Base-by-base conservation (phyloP, 2,797 vertebrate species). In the Neomorphus geoffroyi region DNA sequence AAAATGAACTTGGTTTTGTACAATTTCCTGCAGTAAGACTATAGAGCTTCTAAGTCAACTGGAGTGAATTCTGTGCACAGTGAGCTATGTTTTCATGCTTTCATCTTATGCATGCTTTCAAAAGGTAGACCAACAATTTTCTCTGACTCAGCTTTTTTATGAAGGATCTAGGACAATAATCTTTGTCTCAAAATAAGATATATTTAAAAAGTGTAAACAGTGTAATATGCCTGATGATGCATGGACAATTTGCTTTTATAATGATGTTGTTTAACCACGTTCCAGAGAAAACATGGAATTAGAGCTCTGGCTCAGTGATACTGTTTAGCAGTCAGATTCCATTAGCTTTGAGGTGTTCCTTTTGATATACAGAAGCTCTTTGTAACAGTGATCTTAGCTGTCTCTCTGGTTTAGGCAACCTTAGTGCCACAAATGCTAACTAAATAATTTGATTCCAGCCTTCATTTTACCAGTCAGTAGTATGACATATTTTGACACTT, bases 121-220 rank as follows among this genome's bases (percentile, higher is more conserved):
- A 91, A 96, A 91, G 84, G 92, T 58, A 94, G 93, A 81, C 60
- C 7, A 10, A 79, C 78, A 88, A 11, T 92, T 89, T 97, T 92
- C 78, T 92, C 78, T 46, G n/a, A 91, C 79, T 97, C 93, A 22
- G 93, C 86, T 93, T 18, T 93, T 94, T 93, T 71, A 80, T 84
- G 80, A 77, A 66, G 71, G 33, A 80, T 64, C 67, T 77, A 86
- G 82, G 64, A 89, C 83, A 94, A 88, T 74, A 95, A 67, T 92
- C 87, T 91, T 96, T 73, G 22, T 96, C 91, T 96, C 94, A 93
- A 96, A 96, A 94, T 96, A 91, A 90, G 61, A 86, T 95, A 96
- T 96, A 91, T 96, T 87, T 89, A 18, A 94, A 81, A 82, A 96
- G 80, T 6, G 24, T 96, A 90, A 96, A 82, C 71, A 86, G 35